A percentile compares a stretch with the other conserved stretches of the same genome.
Conservation (phyloP, 2,888 invertebrate species). For the Congeria kusceri region DNA sequence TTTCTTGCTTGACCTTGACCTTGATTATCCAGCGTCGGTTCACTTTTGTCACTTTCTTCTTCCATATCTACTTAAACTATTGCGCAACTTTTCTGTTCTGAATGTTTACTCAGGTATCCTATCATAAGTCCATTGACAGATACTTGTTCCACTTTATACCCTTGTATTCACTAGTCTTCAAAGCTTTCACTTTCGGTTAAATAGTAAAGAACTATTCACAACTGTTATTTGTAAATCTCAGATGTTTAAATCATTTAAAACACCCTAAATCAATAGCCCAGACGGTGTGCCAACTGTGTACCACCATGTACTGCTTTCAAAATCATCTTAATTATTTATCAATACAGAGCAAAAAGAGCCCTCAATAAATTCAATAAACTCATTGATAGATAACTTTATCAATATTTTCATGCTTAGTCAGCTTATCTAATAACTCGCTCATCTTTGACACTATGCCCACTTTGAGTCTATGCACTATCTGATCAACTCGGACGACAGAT, state of each 20-base stretch:
- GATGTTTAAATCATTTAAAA: no score
- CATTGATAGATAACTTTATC: constrained; percentile 36
- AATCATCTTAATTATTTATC: constrained; percentile 10
- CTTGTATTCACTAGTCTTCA: no score
- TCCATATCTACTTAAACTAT: not conserved
- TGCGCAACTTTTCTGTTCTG: no score
- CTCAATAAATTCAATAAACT: constrained; percentile 21
- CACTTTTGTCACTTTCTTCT: constrained; percentile 9
- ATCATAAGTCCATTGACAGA: no score
- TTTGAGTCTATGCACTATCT: not conserved
- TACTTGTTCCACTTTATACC: no score
- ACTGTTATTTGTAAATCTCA: not conserved
- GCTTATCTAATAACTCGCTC: constrained; percentile 21
- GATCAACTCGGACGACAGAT: no score
- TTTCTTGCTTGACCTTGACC: not conserved
- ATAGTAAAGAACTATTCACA: not conserved
- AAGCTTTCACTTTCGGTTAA: no score
- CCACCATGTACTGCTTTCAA: not conserved
- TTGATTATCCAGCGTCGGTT: not conserved
- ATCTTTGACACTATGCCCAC: constrained; percentile 5
- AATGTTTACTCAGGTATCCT: no score
- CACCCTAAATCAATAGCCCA: not conserved
- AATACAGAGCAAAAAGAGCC: not conserved
- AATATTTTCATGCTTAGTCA: constrained; percentile 52
- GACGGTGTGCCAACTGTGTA: not conserved